Conservation (phyloP, 2,888 invertebrate genomes). For the Allolobophora icterica region DNA sequence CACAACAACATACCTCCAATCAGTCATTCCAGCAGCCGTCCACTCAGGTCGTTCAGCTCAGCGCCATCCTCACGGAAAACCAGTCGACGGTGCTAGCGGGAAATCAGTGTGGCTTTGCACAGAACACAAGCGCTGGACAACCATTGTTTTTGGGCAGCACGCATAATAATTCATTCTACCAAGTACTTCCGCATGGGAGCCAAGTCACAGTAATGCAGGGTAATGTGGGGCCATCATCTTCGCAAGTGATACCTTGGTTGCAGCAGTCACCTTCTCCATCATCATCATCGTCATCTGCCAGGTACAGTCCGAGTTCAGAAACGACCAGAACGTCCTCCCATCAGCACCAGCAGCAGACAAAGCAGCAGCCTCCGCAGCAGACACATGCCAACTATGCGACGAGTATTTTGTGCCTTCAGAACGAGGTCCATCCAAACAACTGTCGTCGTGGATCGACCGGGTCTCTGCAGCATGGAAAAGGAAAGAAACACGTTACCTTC, state of each 20-base stretch:
- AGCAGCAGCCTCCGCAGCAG: neutral
- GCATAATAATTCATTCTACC: neutral
- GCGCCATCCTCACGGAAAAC: neutral
- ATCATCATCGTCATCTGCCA: neutral
- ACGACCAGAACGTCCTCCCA: neutral
- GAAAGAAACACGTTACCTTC: conserved; percentile 18
- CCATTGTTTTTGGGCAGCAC: neutral
- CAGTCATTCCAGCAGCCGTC: neutral
- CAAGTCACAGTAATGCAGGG: neutral
- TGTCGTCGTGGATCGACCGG: neutral
- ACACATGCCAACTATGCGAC: neutral
- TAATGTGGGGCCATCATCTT: neutral
- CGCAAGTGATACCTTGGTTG: neutral
- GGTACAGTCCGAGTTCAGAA: neutral
- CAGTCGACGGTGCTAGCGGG: neutral
- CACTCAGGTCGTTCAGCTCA: neutral
- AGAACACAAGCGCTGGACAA: neutral
- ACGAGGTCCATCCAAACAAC: neutral
- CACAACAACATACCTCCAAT: neutral
- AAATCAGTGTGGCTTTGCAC: neutral
- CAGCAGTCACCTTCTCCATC: neutral
- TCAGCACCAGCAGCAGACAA: neutral
- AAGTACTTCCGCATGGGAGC: neutral
- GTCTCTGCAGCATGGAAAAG: neutral
- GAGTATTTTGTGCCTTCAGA: neutral